These are phyloP conservation scores for Iguana delicatissima DNA, from an alignment of 2,797 vertebrate genomes.

Conservation along the genomic window DNA sequence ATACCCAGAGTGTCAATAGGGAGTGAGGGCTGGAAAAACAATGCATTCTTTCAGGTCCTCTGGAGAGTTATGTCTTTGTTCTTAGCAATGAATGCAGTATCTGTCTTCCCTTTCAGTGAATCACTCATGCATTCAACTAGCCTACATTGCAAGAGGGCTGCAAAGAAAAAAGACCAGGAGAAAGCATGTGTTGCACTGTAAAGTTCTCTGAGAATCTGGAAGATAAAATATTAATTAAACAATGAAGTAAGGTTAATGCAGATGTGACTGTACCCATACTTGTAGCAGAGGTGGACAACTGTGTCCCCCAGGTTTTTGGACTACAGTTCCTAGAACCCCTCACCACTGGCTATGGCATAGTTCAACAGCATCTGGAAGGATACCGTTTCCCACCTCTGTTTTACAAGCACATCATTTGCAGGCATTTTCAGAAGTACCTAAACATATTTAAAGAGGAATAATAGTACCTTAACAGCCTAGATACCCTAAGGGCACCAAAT, in stretches of 20 bases:
- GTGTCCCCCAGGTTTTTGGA: too few species aligned
- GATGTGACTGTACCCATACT: background rate
- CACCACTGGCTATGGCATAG: too few species aligned
- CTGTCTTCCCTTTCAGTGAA: too few species aligned
- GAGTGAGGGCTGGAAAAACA: background rate
- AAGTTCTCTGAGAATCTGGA: background rate
- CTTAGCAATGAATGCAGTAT: background rate
- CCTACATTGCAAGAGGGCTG: too few species aligned
- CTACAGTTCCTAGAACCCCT: too few species aligned
- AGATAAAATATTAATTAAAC: background rate
- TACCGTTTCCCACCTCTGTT: too few species aligned
- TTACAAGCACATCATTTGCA: too few species aligned
- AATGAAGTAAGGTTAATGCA: background rate
- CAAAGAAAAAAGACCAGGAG: background rate
- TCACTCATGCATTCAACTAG: too few species aligned
- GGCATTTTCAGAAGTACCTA: background rate
- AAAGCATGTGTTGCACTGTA: background rate
- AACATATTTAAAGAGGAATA: background rate
- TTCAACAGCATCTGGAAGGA: too few species aligned
- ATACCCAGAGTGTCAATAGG: background rate
- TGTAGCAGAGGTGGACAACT: background rate
- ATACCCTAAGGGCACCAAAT: too few species aligned
- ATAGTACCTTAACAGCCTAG: background rate
- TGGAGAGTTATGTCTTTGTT: background rate
- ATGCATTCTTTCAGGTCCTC: background rate